Conservation (phyloP, 2,113 vertebrate genomes). For the Uropsilus gracilis region DNA sequence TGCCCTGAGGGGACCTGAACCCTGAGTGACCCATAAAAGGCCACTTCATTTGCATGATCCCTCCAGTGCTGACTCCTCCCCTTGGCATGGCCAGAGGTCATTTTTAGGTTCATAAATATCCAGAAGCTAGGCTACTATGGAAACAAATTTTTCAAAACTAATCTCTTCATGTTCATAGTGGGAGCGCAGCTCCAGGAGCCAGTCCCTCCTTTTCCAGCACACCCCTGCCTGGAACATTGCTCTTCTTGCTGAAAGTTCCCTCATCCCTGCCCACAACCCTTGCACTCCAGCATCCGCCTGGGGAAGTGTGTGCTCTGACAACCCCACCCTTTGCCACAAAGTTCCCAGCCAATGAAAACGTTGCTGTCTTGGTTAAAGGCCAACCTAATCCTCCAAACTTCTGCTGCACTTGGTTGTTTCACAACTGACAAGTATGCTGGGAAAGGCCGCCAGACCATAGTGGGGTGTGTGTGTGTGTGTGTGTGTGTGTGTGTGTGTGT, state of each 20-base stretch:
- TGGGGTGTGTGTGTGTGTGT: background rate
- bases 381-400: constrained; percentile 43
- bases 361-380: background rate
- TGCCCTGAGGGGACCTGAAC: background rate
- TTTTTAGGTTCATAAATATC: background rate
- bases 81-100: background rate
- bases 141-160: background rate
- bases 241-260: background rate
- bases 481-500: background rate
- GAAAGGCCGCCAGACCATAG: background rate
- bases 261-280: background rate
- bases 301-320: background rate
- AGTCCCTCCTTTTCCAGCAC: background rate
- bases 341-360: background rate
- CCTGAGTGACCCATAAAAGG: background rate
- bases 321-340: background rate
- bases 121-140: background rate
- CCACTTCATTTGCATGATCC: background rate
- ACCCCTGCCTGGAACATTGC: accelerated
- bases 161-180: background rate
- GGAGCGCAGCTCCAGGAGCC: accelerated
- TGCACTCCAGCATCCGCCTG: background rate
- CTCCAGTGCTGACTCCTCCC: background rate
- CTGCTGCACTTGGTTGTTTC: constrained; percentile 32
- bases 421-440: background rate